A percentile compares a stretch with the other conserved stretches of the same genome.
Evolutionary conservation across 2,888 invertebrate genomes (phyloP).

Genomic region (Cephus runcator): DNA sequence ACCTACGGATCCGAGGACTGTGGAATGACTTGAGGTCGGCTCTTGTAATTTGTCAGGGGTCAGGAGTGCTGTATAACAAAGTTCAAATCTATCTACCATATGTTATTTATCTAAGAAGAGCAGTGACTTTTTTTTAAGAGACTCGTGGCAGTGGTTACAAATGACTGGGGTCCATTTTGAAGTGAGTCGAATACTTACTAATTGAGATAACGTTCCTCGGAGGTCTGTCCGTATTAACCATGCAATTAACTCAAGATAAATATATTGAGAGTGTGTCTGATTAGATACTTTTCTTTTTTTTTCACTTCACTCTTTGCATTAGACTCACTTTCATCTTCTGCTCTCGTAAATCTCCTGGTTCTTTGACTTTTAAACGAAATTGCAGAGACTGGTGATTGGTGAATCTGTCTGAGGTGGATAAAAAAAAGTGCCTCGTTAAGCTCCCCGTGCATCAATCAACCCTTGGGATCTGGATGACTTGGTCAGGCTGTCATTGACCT

Average conservation of each 20-base stretch:
- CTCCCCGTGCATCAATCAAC: neutral
- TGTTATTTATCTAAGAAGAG: neutral
- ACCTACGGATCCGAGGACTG: neutral
- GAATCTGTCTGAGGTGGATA: neutral
- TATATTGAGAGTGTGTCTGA: neutral
- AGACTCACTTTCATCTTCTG: neutral
- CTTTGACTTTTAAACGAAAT: neutral
- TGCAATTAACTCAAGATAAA: neutral
- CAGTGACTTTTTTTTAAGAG: neutral
- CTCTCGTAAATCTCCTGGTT: neutral
- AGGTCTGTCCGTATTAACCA: neutral
- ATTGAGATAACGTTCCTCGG: neutral
- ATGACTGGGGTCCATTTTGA: neutral
- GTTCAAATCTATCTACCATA: neutral
- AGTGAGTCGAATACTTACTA: neutral
- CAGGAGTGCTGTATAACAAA: neutral
- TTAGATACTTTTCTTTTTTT: neutral
- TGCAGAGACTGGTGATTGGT: neutral
- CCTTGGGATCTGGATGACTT: neutral
- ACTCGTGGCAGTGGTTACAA: slow-evolving; percentile 6
- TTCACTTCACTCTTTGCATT: neutral
- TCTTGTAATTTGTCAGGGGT: neutral
- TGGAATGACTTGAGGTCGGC: neutral
- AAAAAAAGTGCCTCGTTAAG: neutral
- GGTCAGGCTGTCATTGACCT: neutral